These are phyloP conservation scores for Chelonus formosanus DNA, from an alignment of 2,888 invertebrate species.

Conservation along the genomic window DNA sequence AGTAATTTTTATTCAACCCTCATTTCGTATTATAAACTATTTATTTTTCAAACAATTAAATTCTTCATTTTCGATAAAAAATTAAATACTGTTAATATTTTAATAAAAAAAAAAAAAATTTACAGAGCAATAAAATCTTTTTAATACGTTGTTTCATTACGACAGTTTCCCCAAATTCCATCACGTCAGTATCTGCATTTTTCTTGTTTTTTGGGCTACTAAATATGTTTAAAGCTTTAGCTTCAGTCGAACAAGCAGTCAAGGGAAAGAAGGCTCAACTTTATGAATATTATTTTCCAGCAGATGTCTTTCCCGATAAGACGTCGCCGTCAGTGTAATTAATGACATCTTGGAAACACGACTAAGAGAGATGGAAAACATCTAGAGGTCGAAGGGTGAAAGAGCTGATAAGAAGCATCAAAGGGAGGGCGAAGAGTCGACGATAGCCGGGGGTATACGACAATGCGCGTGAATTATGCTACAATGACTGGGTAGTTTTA, in stretches of 20 bases:
- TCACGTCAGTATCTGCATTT: no score
- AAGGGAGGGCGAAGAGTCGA: conserved; percentile 33
- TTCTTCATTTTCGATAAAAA: no score
- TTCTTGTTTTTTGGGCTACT: background rate
- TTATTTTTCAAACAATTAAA: no score
- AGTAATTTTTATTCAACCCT: no score
- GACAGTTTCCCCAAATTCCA: background rate
- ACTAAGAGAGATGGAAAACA: conserved; percentile 23
- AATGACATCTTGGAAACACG: conserved; percentile 54
- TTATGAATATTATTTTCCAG: conserved; percentile 65
- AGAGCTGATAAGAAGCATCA: conserved; percentile 36
- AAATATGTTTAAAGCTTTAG: conserved; percentile 8
- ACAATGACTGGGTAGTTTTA: conserved; percentile 64
- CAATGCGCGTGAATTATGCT: conserved; percentile 64
- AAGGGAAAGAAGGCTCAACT: conserved; percentile 48
- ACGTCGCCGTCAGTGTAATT: conserved; percentile 59
- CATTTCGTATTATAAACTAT: no score
- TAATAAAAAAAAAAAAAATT: no score
- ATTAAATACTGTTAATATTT: no score
- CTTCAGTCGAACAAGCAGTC: background rate
- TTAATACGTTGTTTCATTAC: background rate
- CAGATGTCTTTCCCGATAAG: conserved; percentile 64
- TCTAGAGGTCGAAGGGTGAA: conserved; percentile 29
- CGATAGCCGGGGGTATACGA: conserved; percentile 44
- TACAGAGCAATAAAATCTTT: no score